Conservation (phyloP, 2,797 vertebrate genomes). For the Margarornis squamiger region DNA sequence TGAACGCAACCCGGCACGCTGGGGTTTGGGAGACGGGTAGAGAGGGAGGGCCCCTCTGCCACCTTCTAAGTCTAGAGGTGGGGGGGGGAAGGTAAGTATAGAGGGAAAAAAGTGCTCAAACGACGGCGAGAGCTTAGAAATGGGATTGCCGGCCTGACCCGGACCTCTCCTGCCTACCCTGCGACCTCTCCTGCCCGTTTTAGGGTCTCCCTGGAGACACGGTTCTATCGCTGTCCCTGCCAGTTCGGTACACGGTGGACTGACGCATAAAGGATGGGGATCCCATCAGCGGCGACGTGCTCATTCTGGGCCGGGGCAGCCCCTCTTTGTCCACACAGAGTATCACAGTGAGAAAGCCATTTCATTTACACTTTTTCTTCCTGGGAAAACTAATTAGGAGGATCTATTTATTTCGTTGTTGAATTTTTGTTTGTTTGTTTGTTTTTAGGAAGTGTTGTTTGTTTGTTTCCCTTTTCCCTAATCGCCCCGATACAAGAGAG, state of each 20-base stretch:
- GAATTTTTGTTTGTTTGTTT: background rate
- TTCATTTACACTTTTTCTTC: background rate
- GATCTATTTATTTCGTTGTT: accelerated
- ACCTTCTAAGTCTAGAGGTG: background rate
- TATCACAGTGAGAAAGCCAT: background rate
- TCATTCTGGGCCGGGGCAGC: background rate
- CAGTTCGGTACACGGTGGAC: background rate
- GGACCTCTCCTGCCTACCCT: background rate
- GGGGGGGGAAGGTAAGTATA: background rate
- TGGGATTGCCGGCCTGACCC: background rate
- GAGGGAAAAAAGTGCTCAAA: background rate
- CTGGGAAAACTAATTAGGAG: accelerated
- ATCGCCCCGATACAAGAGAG: background rate
- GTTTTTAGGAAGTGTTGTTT: background rate
- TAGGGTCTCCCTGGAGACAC: background rate
- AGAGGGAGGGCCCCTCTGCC: background rate
- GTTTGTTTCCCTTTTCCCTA: background rate
- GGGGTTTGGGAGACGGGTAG: background rate
- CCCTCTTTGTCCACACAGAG: background rate
- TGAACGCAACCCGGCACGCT: background rate
- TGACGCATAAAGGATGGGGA: background rate
- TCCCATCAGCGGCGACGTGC: background rate
- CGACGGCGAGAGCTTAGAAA: background rate
- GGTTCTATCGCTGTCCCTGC: background rate
- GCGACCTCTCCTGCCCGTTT: accelerated